Base-by-base conservation (phyloP, 2,888 invertebrate species). In the Octodonta nipae region DNA sequence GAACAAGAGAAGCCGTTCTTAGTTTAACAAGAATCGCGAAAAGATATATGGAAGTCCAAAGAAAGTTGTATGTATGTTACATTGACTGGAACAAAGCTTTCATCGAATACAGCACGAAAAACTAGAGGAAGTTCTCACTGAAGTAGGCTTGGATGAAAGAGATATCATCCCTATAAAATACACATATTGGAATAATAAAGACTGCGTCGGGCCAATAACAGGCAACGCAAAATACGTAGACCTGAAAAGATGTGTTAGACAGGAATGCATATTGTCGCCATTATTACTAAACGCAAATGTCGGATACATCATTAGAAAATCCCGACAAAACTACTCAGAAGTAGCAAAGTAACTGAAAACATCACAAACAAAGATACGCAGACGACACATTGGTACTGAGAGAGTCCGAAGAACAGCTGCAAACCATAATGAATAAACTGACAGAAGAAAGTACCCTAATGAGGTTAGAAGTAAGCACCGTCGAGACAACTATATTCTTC, bases 21-120 rank as follows among this genome's bases (percentile, higher is more conserved):
- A n/a, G 20, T 20, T n/a, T 20, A 20, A 20, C 20, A 7, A 6
- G 6, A 20, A 20, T n/a, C n/a, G 20, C 20, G n/a, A 20, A 20
- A 20, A 20, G 6, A 20, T 20, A 20, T 20, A 20, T 20, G 20
- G 20, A 20, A 20, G 20, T 20, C 20, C 20, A 20, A 20, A 20
- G 20, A 20, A 20, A 20, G n/a, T n/a, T 20, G 6, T n/a, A 20
- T 20, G n/a, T 20, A n/a, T n/a, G n/a, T n/a, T 20, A n/a, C 20
- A 20, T 20, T 20, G 20, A 20, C n/a, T 20, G n/a, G 6, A 20
- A 20, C 6, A 20, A 20, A n/a, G n/a, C 20, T 20, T 20, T 20
- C 7, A 20, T n/a, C 20, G 20, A 20, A 20, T 20, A 20, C 20
- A 20, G n/a, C 20, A 20, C n/a, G 20, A 20, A 20, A 20, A 20